Evolutionary conservation across 2,888 invertebrate genomes (phyloP).

Genomic region (Sesia bembeciformis): DNA sequence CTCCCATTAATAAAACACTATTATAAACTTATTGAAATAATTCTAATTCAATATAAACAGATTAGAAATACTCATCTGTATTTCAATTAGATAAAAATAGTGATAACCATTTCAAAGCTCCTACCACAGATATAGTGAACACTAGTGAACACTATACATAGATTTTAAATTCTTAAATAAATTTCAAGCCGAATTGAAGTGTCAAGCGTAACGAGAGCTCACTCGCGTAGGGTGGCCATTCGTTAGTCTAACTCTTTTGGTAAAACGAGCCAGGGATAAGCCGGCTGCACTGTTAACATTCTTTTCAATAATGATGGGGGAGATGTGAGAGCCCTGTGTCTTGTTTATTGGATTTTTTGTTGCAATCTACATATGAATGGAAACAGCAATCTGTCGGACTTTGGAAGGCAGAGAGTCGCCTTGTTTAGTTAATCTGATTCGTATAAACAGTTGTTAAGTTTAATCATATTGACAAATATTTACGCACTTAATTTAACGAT

Average conservation of each 20-base stretch:
- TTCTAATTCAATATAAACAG: no score
- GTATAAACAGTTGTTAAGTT: no score
- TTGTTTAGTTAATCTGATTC: constrained; percentile 28
- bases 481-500: no score
- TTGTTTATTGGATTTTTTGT: constrained; percentile 75
- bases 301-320: constrained; percentile 72
- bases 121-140: no score
- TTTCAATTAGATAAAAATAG: no score
- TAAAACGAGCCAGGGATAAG: constrained; percentile 68
- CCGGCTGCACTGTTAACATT: constrained; percentile 68
- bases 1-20: no score
- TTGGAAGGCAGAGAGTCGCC: constrained; percentile 41
- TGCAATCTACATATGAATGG: constrained; percentile 73
- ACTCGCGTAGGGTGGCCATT: constrained; percentile 52
- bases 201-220: constrained; percentile 59
- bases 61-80: no score
- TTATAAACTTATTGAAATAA: no score
- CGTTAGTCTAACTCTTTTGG: constrained; percentile 73
- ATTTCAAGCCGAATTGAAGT: constrained; percentile 63
- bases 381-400: constrained; percentile 61
- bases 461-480: no score
- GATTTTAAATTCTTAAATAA: constrained; percentile 37
- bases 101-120: no score
- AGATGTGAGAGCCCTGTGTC: constrained; percentile 55
- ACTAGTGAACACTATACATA: not conserved